A percentile compares a stretch with the other conserved stretches of the same genome.
phyloP scores from a whole-genome alignment of 2,888 invertebrate species.

The Tortrix viridana region DNA sequence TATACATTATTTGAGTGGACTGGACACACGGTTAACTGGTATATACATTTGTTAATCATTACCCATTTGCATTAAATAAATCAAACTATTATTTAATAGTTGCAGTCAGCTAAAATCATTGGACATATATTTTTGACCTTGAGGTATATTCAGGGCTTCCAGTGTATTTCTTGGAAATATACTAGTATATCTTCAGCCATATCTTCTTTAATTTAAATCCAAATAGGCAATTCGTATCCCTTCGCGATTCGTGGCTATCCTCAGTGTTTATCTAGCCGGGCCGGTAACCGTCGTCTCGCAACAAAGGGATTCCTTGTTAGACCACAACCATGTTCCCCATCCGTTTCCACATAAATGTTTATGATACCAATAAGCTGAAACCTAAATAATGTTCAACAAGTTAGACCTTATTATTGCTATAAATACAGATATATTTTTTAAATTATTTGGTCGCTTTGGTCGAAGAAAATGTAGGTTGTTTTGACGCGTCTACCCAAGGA shows the following conservation, averaged over 20 bases:
- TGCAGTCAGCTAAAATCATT: too few relatives aligned
- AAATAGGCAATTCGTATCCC: conserved; percentile 19
- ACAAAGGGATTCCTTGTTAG: conserved; percentile 28
- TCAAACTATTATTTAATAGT: too few relatives aligned
- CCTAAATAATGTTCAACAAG: conserved; percentile 16
- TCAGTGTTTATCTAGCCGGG: conserved; percentile 8
- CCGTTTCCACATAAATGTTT: conserved; percentile 31
- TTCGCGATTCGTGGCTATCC: conserved; percentile 14
- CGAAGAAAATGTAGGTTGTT: too few relatives aligned
- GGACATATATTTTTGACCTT: neutral
- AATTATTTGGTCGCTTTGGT: neutral
- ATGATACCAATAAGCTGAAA: conserved; percentile 26
- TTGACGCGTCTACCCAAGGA: too few relatives aligned
- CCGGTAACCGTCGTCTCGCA: conserved; percentile 16
- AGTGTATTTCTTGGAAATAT: neutral
- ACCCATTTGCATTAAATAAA: too few relatives aligned
- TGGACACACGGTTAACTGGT: too few relatives aligned
- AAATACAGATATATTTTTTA: neutral
- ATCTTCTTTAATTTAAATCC: conserved; percentile 15
- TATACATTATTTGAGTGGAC: too few relatives aligned
- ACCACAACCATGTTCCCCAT: conserved; percentile 21
- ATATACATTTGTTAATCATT: too few relatives aligned
- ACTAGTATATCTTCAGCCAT: neutral
- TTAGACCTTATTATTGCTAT: conserved; percentile 8
- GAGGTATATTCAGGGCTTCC: neutral